Evolutionary conservation across 2,113 vertebrate genomes (phyloP).

Genomic region (Catharus minimus): DNA sequence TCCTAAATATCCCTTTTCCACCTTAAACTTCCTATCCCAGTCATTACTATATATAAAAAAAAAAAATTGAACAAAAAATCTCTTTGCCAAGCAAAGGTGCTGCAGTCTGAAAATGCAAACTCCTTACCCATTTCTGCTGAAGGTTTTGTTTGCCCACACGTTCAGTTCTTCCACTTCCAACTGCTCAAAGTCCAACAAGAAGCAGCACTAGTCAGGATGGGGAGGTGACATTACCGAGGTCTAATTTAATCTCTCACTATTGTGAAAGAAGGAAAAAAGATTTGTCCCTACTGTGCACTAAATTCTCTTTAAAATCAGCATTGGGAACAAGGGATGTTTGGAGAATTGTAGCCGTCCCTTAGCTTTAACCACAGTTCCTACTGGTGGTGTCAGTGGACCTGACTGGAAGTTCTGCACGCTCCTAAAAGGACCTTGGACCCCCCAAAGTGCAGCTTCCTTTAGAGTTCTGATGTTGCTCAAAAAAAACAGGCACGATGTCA

Average conservation of each 20-base stretch:
- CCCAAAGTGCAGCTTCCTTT: not conserved
- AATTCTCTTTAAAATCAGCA: constrained; percentile 27
- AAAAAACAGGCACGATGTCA: not conserved
- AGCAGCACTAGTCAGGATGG: not conserved
- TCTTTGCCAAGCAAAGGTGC: not conserved
- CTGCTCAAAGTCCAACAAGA: not conserved
- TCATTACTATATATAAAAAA: not conserved
- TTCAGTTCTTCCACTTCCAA: not conserved
- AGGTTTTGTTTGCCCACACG: not conserved
- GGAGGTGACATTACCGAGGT: not conserved
- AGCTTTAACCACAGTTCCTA: constrained; percentile 13
- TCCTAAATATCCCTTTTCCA: not conserved
- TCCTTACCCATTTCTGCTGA: not conserved
- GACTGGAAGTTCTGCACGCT: not conserved
- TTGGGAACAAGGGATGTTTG: not conserved
- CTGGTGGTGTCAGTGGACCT: constrained; percentile 4
- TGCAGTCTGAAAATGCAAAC: not conserved
- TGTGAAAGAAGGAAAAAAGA: not conserved
- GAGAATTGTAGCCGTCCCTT: not conserved
- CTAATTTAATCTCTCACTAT: constrained; percentile 1
- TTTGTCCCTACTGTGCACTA: constrained; percentile 4
- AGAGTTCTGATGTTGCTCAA: not conserved
- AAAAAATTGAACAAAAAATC: not conserved
- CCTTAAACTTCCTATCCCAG: not conserved
- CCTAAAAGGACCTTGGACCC: not conserved